A percentile compares a stretch with the other conserved stretches of the same genome.
Conservation (phyloP, 2,888 invertebrate species). For the Catocala nupta region DNA sequence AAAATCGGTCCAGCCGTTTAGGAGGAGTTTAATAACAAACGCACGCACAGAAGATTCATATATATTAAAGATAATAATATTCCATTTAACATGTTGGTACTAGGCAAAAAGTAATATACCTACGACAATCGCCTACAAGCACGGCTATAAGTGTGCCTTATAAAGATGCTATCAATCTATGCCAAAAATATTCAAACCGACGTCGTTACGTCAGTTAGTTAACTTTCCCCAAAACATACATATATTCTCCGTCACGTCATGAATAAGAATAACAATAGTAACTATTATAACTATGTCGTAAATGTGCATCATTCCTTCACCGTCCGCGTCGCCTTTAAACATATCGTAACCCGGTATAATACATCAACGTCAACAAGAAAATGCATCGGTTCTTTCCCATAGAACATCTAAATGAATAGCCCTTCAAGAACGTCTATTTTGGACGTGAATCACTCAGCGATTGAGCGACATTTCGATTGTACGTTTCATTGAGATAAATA, state of each 20-base stretch:
- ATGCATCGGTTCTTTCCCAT: constrained; percentile 59
- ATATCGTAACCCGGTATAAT: constrained; percentile 59
- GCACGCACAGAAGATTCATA: no score
- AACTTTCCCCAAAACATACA: no score
- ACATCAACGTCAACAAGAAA: constrained; percentile 68
- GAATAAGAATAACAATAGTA: constrained; percentile 20
- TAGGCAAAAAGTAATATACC: no score
- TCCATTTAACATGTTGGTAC: no score
- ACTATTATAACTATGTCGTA: constrained; percentile 24
- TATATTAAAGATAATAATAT: no score
- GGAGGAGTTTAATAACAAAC: no score
- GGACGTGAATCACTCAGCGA: constrained; percentile 37
- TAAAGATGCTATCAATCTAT: no score
- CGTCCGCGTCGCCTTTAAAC: constrained; percentile 40
- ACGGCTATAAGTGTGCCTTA: no score
- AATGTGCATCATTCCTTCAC: constrained; percentile 34
- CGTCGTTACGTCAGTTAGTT: no score
- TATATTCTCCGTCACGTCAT: not conserved
- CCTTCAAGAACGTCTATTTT: constrained; percentile 63
- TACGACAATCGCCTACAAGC: no score
- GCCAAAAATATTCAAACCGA: no score
- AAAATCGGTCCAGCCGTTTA: no score
- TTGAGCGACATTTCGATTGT: constrained; percentile 48
- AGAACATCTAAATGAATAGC: constrained; percentile 63
- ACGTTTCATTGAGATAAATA: constrained; percentile 46